Evolutionary conservation across 2,797 vertebrate species (phyloP).

Genomic region (Pseudochaenichthys georgianus): DNA sequence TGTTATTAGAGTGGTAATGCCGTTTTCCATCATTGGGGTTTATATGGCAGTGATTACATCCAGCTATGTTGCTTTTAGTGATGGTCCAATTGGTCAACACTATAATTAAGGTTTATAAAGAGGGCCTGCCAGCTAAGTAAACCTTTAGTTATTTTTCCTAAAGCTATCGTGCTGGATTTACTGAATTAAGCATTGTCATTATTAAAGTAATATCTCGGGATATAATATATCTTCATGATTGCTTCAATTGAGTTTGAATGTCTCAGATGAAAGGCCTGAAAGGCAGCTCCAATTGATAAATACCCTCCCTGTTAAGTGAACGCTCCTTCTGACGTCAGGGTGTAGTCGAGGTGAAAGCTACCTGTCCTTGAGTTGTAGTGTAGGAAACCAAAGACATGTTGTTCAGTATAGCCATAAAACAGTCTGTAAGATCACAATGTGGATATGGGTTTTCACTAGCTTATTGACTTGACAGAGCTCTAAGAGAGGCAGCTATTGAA

Average conservation of each 20-base stretch:
- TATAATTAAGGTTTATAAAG: no score
- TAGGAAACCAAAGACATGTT: neutral
- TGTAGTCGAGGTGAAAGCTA: neutral
- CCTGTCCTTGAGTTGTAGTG: neutral
- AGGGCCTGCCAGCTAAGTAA: no score
- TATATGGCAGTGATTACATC: no score
- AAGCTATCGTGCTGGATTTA: no score
- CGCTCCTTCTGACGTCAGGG: neutral
- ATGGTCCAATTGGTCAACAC: no score
- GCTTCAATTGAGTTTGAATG: neutral
- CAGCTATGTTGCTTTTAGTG: no score
- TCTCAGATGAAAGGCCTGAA: neutral
- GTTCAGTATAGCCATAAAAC: slow-evolving; percentile 35
- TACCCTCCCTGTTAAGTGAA: neutral
- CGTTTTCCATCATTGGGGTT: no score
- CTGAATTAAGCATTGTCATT: no score
- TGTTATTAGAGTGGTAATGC: no score
- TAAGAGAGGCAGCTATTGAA: slow-evolving; percentile 56
- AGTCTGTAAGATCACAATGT: slow-evolving; percentile 68
- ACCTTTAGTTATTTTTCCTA: no score
- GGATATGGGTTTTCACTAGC: slow-evolving; percentile 48
- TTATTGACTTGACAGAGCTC: slow-evolving; percentile 59
- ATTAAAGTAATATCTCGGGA: neutral
- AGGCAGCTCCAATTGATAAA: neutral
- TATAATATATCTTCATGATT: neutral